These are phyloP conservation scores for Phyllotis vaccarum DNA, from an alignment of 2,797 vertebrate genomes.

Conservation along the genomic window DNA sequence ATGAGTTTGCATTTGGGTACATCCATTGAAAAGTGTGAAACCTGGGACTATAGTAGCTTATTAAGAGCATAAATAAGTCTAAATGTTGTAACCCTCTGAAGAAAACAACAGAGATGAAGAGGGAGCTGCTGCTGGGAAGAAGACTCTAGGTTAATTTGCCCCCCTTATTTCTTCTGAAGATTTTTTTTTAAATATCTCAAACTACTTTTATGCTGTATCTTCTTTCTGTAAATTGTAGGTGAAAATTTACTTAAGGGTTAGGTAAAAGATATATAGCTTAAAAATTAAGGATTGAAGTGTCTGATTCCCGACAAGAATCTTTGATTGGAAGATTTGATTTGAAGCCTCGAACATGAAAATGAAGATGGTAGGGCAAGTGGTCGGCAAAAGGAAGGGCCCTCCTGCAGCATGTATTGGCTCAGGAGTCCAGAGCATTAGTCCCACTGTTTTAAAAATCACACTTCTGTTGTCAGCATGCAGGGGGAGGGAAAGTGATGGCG, in stretches of 20 bases:
- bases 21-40: not conserved
- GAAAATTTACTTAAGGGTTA: not conserved
- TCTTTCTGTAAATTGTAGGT: constrained; percentile 4
- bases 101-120: not conserved
- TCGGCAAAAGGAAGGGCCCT: too few species aligned
- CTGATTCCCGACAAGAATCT: not conserved
- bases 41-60: not conserved
- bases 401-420: not conserved
- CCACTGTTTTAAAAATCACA: constrained; percentile 29
- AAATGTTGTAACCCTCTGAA: not conserved
- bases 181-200: not conserved
- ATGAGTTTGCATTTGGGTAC: not conserved
- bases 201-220: not conserved
- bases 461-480: constrained; percentile 43
- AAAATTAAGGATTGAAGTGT: not conserved
- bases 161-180: not conserved
- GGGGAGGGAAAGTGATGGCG: constrained; percentile 33
- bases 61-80: not conserved
- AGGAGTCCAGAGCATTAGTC: not conserved
- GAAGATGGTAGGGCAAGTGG: not conserved
- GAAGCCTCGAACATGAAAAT: not conserved
- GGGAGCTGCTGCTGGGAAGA: not conserved
- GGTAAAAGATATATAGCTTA: not conserved
- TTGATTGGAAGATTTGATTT: not conserved
- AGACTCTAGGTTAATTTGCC: not conserved